Evolutionary conservation across 1,140 invertebrate species (phyloP).

Genomic region (Drosophila lacertosa): DNA sequence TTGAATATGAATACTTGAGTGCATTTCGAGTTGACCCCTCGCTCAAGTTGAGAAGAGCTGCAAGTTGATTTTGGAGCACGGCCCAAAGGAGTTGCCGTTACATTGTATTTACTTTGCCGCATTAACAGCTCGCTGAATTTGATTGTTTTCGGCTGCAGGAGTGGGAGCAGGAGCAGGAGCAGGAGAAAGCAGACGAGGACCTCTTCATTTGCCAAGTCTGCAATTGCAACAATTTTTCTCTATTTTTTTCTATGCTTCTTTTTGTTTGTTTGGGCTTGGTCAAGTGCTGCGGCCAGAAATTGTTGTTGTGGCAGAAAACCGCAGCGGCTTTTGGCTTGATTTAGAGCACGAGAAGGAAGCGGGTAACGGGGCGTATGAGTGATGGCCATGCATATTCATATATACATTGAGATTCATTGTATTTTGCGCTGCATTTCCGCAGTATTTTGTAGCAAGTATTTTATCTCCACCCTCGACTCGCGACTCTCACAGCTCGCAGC

Average conservation of each 20-base stretch:
- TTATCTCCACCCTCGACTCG: conserved; percentile 43
- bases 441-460: conserved; percentile 60
- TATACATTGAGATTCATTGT: conserved; percentile 80
- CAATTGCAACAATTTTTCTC: conserved; percentile 34
- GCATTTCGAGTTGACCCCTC: too few species aligned
- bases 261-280: conserved; percentile 51
- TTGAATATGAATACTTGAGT: conserved; percentile 26
- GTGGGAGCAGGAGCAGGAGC: not conserved
- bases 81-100: conserved; percentile 8
- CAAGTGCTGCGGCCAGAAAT: conserved; percentile 72
- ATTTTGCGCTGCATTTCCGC: conserved; percentile 77
- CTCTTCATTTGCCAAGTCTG: conserved; percentile 28
- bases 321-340: conserved; percentile 68
- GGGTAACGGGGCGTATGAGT: conserved; percentile 69
- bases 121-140: conserved; percentile 47
- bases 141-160: conserved; percentile 29
- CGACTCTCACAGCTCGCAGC: conserved; percentile 10
- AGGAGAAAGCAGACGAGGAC: not conserved
- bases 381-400: conserved; percentile 78
- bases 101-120: conserved; percentile 45
- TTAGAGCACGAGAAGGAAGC: conserved; percentile 46
- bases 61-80: conserved; percentile 9
- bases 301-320: conserved; percentile 73
- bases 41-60: not conserved
- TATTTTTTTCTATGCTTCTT: conserved; percentile 4